Evolutionary conservation across 2,888 invertebrate species (phyloP).

Genomic region (Augochlorella aurata): DNA sequence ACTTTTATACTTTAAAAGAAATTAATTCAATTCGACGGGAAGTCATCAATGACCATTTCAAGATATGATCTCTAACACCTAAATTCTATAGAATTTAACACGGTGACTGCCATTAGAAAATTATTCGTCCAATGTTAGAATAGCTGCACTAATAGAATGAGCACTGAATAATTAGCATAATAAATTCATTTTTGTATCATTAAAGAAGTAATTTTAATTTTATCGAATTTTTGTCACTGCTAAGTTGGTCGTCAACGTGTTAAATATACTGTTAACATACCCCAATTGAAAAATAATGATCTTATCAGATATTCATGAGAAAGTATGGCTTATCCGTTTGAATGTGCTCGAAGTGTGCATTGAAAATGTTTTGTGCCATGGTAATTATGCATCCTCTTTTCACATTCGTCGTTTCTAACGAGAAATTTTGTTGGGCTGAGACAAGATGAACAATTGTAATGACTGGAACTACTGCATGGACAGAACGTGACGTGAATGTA

Average conservation of each 20-base stretch:
- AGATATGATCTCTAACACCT: slow-evolving; percentile 23
- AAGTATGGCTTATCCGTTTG: neutral
- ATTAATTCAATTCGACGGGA: slow-evolving; percentile 9
- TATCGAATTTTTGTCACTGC: neutral
- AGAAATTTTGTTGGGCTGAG: slow-evolving; percentile 35
- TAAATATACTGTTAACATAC: slow-evolving; percentile 39
- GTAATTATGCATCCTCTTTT: slow-evolving; percentile 22
- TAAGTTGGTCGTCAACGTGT: neutral
- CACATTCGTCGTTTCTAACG: slow-evolving; percentile 20
- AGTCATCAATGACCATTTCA: slow-evolving; percentile 30
- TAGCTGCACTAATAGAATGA: neutral
- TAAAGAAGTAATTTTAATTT: neutral
- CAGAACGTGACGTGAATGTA: slow-evolving; percentile 59
- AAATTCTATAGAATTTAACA: slow-evolving; percentile 47
- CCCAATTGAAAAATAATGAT: slow-evolving; percentile 46
- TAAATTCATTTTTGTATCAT: neutral
- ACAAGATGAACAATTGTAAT: slow-evolving; percentile 31
- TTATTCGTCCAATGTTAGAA: neutral
- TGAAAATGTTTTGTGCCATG: slow-evolving; percentile 16
- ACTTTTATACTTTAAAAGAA: slow-evolving; percentile 17
- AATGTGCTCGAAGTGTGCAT: slow-evolving; percentile 32
- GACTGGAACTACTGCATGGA: slow-evolving; percentile 38
- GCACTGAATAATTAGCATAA: neutral
- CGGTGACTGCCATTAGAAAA: neutral
- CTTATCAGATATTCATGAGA: slow-evolving; percentile 21